Evolutionary conservation across 2,888 invertebrate genomes (phyloP).

Genomic region (Hartigia nigra): DNA sequence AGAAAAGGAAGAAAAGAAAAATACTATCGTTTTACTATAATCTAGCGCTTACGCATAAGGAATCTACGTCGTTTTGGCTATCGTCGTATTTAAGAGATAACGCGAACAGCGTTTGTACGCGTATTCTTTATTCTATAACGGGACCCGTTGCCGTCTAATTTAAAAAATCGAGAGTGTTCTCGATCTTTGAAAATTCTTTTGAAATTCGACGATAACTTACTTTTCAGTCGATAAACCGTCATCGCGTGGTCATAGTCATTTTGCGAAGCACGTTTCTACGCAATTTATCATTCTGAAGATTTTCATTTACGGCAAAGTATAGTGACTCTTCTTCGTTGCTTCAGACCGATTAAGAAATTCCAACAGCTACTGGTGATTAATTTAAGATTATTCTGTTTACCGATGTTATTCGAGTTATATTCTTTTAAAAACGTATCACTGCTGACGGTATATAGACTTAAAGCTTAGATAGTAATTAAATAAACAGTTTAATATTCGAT

Average conservation of each 20-base stretch:
- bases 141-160: neutral
- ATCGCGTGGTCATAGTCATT: neutral
- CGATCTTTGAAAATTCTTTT: neutral
- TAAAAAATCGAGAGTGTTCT: neutral
- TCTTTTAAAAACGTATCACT: neutral
- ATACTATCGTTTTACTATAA: neutral
- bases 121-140: neutral
- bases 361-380: neutral
- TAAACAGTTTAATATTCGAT: neutral
- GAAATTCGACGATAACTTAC: neutral
- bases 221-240: neutral
- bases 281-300: neutral
- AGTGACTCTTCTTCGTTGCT: neutral
- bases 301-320: neutral
- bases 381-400: neutral
- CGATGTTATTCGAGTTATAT: neutral
- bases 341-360: neutral
- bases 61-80: neutral
- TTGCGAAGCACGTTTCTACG: neutral
- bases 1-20: neutral
- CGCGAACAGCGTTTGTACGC: neutral
- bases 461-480: neutral
- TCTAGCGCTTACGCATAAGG: neutral
- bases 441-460: neutral
- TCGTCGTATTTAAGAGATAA: neutral